Base-by-base conservation (phyloP, 2,113 vertebrate species). In the Malurus elegans region DNA sequence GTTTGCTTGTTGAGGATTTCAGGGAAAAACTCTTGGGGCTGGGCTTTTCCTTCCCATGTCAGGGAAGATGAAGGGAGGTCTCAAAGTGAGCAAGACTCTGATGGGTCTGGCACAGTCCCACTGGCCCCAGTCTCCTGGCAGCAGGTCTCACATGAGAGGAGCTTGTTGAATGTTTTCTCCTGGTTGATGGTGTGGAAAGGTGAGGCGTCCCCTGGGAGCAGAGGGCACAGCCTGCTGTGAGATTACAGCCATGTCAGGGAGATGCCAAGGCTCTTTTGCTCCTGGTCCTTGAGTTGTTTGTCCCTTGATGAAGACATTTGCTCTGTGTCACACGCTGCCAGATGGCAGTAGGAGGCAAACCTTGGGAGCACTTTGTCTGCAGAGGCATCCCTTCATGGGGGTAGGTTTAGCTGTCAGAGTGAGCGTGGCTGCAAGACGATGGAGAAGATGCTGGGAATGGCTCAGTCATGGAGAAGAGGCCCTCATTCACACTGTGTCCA, bases 191-290 rank as follows among this genome's bases (percentile, higher is more conserved):
- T 23, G 44, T 34, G 32, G 53, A 61, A 51, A 79, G 15, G 8
- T 4, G 45, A 44, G 16, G 53, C 6, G 9, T 62, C 36, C 13
- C 14, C 18, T 4, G n/a, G 40, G 18, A n/a, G 60, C 0, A 0
- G 14, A 16, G 56, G 25, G 14, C 12, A 24, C 23, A 26, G 58
- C 31, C 56, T 53, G 50, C 29, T n/a, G 32, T 7, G 18, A 24
- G 29, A 31, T 4, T 2, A 34, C 26, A 42, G 60, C 44, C 4
- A 1, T 7, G 25, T 34, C 9, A 7, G 44, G 12, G 19, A 72
- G 29, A 34, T 0, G 0, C 16, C 2, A 8, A 79, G 20, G 36
- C 24, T 51, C 19, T 65, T 29, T 45, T 62, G 38, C 25, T 75
- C 17, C 19, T 2, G 0, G 16, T 48, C 40, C 10, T 69, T 4